Evolutionary conservation across 2,888 invertebrate species (phyloP), one percentile per base, ranked within the genome.

Genomic region (Neria commutata): DNA sequence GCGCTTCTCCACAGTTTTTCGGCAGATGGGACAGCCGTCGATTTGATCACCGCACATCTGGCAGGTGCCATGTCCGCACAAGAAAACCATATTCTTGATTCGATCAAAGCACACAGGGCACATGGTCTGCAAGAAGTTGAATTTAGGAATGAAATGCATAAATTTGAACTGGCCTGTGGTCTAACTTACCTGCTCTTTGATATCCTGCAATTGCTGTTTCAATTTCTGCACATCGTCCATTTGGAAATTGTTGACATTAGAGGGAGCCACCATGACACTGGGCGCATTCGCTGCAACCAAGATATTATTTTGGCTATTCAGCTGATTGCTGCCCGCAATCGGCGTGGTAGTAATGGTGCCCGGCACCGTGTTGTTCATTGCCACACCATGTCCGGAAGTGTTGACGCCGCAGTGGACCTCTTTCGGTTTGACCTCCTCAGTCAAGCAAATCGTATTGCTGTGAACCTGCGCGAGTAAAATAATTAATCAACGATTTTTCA

Each of bases 11-110:
- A 98, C 96, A 59, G 92, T 90, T 84, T 98, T 98, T 71, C 98
- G 88, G 81, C 98, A 98, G 80, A 98, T 98, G 29, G 98, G 98
- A 79, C 98, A 98, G 75, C 97, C 97, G 61, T 91, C 89, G 89
- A 98, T 96, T 74, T 95, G 91, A 85, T 98, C 98, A 26, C 98
- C 97, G 83, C 98, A 98, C 92, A 96, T 94, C 84, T 98, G 98
- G 81, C 98, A 98, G 65, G 96, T 92, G 68, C 97, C 98, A 82
- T 98, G 98, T 5, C 98, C 98, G 83, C 98, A 98, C 46, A 97
- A 86, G 85, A 97, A 98, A 72, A 97, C 96, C 96, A 98, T 97
- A 83, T 98, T 98, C 85, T 97, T 98, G 75, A 97, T 85, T 29
- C 97, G 91, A 84, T 98, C 98, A 85, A 98, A 86, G 83, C 98